A percentile compares a stretch with the other conserved stretches of the same genome.
These are phyloP conservation scores for Stegophylla sp. DNA, from an alignment of 2,888 invertebrate species.

Conservation along the genomic window DNA sequence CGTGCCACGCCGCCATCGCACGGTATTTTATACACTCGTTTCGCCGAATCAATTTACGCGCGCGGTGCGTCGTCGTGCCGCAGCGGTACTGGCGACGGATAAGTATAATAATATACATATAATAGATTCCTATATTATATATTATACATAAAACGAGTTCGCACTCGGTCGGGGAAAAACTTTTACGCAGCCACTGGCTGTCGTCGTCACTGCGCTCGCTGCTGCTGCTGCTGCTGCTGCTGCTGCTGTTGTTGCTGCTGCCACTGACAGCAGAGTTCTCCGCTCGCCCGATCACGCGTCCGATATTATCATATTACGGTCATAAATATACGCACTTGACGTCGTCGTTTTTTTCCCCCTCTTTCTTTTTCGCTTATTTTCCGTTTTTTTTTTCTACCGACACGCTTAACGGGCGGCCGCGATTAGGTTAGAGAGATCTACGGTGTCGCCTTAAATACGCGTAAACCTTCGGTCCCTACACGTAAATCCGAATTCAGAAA, in stretches of 20 bases:
- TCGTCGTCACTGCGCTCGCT: no score
- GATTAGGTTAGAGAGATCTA: no score
- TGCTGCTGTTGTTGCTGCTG: no score
- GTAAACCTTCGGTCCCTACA: no score
- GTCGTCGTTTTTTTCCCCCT: not conserved
- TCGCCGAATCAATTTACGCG: conserved; percentile 46
- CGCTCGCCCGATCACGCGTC: not conserved
- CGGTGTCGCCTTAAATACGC: no score
- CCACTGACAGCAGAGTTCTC: not conserved
- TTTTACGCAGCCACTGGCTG: not conserved
- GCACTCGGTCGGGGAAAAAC: not conserved
- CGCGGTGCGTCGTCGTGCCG: not conserved
- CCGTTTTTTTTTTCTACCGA: no score
- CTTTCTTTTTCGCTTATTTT: not conserved
- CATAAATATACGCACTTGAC: conserved; percentile 9
- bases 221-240: no score
- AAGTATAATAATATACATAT: not conserved
- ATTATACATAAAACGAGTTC: no score
- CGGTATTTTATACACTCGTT: not conserved
- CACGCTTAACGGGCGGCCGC: no score
- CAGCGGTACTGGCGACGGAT: not conserved
- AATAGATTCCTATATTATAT: no score
- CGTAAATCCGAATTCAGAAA: no score
- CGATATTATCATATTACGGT: not conserved
- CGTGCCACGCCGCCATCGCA: not conserved